These are phyloP conservation scores for Forbesichthys agassizii DNA, from an alignment of 2,113 vertebrate genomes.

Conservation along the genomic window DNA sequence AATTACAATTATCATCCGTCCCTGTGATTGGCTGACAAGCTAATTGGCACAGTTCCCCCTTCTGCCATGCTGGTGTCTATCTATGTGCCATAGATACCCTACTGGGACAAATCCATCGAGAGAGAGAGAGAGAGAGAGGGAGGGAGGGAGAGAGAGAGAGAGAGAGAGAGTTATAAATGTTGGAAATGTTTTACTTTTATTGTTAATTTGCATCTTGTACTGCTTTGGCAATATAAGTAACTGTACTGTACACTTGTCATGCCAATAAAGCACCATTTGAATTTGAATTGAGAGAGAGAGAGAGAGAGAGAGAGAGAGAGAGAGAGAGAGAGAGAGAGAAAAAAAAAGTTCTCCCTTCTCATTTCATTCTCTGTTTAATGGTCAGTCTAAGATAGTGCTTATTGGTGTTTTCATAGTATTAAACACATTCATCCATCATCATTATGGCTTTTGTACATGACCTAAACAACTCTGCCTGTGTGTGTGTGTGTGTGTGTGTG, in stretches of 20 bases:
- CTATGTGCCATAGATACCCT: no score
- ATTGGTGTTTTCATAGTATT: constrained; percentile 36
- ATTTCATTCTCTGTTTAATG: constrained; percentile 25
- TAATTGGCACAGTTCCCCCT: background rate
- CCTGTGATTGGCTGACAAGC: constrained; percentile 3
- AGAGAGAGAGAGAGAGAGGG: no score
- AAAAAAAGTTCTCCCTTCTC: background rate
- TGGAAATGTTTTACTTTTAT: no score
- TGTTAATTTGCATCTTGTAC: no score
- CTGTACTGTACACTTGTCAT: no score
- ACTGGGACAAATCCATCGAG: background rate
- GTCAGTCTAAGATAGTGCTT: constrained; percentile 3
- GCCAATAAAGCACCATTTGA: no score
- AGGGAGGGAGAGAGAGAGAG: no score
- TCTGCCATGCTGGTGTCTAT: background rate
- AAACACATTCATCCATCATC: constrained; percentile 23
- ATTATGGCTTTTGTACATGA: constrained; percentile 8
- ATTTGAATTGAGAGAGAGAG: background rate
- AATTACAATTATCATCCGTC: background rate
- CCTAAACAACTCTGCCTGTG: background rate
- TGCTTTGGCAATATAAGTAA: no score
- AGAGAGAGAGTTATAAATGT: no score
- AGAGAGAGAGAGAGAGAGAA: background rate
- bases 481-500: constrained; percentile 12
- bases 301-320: background rate